Evolutionary conservation across 2,888 invertebrate genomes (phyloP).

Genomic region (Thyatira batis): DNA sequence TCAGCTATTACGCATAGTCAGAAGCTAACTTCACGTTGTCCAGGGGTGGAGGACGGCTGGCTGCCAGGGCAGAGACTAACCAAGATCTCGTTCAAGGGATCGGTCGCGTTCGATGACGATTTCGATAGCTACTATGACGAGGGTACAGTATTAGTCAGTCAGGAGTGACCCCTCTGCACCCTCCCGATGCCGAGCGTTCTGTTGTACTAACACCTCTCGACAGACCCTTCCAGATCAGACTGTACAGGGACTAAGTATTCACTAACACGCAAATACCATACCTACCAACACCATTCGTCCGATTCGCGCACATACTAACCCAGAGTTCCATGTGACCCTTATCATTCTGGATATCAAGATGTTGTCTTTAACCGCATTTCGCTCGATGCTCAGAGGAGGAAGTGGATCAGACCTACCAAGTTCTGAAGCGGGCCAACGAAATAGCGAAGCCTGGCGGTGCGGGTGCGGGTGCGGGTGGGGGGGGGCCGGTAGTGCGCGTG

Average conservation of each 20-base stretch:
- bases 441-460: constrained; percentile 85
- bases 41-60: constrained; percentile 79
- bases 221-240: constrained; percentile 33
- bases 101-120: constrained; percentile 78
- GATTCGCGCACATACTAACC: constrained; percentile 31
- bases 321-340: constrained; percentile 32
- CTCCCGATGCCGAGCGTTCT: constrained; percentile 53
- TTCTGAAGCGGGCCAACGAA: constrained; percentile 96
- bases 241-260: constrained; percentile 41
- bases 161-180: constrained; percentile 69
- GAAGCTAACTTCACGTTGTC: constrained; percentile 69
- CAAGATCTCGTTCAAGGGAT: constrained; percentile 77
- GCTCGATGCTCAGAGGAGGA: constrained; percentile 84
- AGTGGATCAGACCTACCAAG: constrained; percentile 96
- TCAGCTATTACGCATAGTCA: constrained; percentile 47
- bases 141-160: constrained; percentile 70
- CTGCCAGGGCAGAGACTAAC: constrained; percentile 80
- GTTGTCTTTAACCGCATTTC: constrained; percentile 66
- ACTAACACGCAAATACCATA: constrained; percentile 43
- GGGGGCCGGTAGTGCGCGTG: constrained; percentile 75
- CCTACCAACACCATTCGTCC: constrained; percentile 30
- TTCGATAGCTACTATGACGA: constrained; percentile 76
- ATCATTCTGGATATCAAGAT: constrained; percentile 33
- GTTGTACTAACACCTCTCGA: constrained; percentile 52
- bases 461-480: constrained; percentile 80